A percentile compares a stretch with the other conserved stretches of the same genome.
phyloP scores from a whole-genome alignment of 2,888 invertebrate genomes.

The Lobophora halterata region DNA sequence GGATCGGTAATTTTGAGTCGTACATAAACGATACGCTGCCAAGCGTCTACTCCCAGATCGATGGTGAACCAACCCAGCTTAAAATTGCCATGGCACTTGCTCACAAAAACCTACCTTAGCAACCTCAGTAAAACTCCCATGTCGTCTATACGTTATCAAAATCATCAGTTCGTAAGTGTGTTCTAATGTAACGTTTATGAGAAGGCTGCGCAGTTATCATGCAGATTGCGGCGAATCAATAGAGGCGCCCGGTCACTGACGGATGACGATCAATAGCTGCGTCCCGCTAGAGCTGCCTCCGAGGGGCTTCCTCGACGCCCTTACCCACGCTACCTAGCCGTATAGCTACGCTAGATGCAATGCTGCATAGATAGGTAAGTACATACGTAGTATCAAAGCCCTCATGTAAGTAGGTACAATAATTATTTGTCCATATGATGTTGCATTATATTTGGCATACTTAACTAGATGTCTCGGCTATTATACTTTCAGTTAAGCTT shows the following conservation, averaged over 20 bases:
- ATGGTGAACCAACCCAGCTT: constrained; percentile 6
- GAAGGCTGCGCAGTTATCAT: constrained; percentile 77
- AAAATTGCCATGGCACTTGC: background rate
- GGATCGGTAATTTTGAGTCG: too few species aligned
- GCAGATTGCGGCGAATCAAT: constrained; percentile 81
- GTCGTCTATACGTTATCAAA: constrained; percentile 37
- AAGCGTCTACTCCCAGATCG: too few species aligned
- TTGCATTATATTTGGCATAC: too few species aligned
- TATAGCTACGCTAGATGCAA: constrained; percentile 37
- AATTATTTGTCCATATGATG: too few species aligned
- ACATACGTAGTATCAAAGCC: too few species aligned
- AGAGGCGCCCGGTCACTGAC: constrained; percentile 77
- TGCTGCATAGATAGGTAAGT: constrained; percentile 19
- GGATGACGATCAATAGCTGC: constrained; percentile 77
- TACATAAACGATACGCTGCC: too few species aligned
- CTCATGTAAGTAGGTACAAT: too few species aligned
- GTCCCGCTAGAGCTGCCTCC: constrained; percentile 78
- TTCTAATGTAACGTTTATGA: constrained; percentile 58
- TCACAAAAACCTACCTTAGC: background rate
- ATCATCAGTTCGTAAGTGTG: constrained; percentile 43
- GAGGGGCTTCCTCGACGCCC: constrained; percentile 79
- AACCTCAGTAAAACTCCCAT: background rate
- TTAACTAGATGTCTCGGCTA: too few species aligned
- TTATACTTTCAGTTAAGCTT: too few species aligned
- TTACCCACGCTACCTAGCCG: constrained; percentile 62